A percentile compares a stretch with the other conserved stretches of the same genome.
These are phyloP conservation scores for Zaprionus davidi DNA, from an alignment of 1,140 invertebrate genomes.

Conservation along the genomic window DNA sequence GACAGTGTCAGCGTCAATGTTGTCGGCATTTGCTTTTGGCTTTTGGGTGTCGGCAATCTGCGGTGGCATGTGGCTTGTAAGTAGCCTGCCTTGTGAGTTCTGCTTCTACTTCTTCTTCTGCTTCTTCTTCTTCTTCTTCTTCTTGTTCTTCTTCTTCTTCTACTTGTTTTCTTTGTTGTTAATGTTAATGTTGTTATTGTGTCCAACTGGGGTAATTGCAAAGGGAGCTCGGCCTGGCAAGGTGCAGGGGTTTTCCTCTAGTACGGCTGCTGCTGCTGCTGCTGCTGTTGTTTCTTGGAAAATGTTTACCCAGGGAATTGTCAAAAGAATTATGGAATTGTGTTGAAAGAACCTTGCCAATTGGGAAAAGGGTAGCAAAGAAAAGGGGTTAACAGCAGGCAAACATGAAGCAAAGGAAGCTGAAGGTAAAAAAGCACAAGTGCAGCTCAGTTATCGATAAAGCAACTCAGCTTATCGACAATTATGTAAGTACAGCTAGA, in stretches of 20 bases:
- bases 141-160: not conserved
- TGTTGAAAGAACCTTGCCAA: constrained; percentile 30
- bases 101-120: constrained; percentile 2
- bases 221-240: not conserved
- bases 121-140: constrained; percentile 7
- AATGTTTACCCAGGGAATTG: constrained; percentile 75
- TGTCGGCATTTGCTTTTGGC: constrained; percentile 40
- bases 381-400: not conserved
- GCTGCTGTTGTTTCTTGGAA: constrained; percentile 62
- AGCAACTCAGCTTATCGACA: not conserved
- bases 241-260: not conserved
- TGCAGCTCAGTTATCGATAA: not conserved
- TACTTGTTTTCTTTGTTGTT: constrained; percentile 23
- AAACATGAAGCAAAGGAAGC: not conserved
- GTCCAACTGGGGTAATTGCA: constrained; percentile 45
- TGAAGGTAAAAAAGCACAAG: not conserved
- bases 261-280: constrained; percentile 14
- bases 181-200: constrained; percentile 77
- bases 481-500: not conserved
- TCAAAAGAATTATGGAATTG: constrained; percentile 70
- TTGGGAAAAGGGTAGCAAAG: constrained; percentile 21
- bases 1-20: constrained; percentile 23
- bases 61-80: constrained; percentile 76
- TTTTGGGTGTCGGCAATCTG: constrained; percentile 54
- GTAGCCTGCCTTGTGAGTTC: constrained; percentile 69